Evolutionary conservation across 2,797 vertebrate genomes (phyloP), one percentile per base, ranked within the genome.

Genomic region (Hapalemur alaotrensis): DNA sequence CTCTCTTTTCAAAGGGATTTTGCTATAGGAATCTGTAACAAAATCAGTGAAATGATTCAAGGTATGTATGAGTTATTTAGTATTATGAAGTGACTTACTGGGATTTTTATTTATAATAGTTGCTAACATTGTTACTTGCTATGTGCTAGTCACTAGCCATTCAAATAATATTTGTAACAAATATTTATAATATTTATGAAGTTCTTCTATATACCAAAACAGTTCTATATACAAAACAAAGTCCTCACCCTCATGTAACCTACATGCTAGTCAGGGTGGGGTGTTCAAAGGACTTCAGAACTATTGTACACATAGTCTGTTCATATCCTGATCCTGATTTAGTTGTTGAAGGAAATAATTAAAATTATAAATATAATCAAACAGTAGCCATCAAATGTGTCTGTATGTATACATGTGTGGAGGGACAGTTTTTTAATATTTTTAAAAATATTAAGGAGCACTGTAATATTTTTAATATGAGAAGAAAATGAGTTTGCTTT

Each of bases 11-110:
- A 65, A 97, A 99, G 99, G 98, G 99, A 99, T 98, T 99, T 99
- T 99, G 99, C 99, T 90, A 99, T 99, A 0, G 99, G 99, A 96
- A 99, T 99, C 98, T 99, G 99, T 98, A 99, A 99, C 98, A 99
- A 99, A 99, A 99, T 99, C 98, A 99, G 99, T 87, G 99, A 99
- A 98, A 99, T 99, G 99, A 99, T 99, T 99, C 99, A 99, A 99
- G 99, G 99, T 99, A 99, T 93, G 41, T 96, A 4, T 30, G 1
- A 67, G 88, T n/a, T 76, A 43, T 75, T 97, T 73, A 94, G 12
- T 85, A 46, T 63, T 75, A 32, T 22, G 28, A 96, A 69, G 9
- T 88, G 28, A 81, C 10, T 95, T 67, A 38, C 32, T 80, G n/a
- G 32, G 25, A 43, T 46, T 87, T 46, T 23, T 93, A 50, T 80